These are phyloP conservation scores for Drosophila subpulchrella DNA, from an alignment of 1,140 invertebrate species.

Conservation along the genomic window DNA sequence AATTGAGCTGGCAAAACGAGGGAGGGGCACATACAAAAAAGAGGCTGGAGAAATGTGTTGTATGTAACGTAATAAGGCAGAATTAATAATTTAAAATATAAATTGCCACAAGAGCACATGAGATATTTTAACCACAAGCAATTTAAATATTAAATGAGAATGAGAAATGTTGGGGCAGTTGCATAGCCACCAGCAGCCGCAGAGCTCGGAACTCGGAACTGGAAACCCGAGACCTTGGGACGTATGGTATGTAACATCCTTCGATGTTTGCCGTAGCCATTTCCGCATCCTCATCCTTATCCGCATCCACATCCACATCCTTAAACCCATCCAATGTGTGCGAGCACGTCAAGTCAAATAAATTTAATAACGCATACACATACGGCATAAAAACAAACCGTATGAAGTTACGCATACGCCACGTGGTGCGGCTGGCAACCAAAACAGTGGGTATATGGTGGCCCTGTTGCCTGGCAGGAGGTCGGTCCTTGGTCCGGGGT, in stretches of 20 bases:
- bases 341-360: constrained; percentile 81
- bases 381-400: constrained; percentile 63
- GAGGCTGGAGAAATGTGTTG: constrained; percentile 10
- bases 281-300: constrained; percentile 17
- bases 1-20: constrained; percentile 38
- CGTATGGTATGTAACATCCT: constrained; percentile 15
- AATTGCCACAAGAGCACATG: constrained; percentile 77
- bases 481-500: background rate
- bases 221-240: constrained; percentile 21
- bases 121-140: constrained; percentile 83
- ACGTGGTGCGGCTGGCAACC: constrained; percentile 40
- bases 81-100: constrained; percentile 83
- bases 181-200: constrained; percentile 35
- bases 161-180: constrained; percentile 46
- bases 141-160: constrained; percentile 82
- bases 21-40: constrained; percentile 1
- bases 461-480: constrained; percentile 38
- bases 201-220: constrained; percentile 11
- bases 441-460: constrained; percentile 43
- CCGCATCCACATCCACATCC: no score
- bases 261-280: constrained; percentile 58
- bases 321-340: constrained; percentile 3
- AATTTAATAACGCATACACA: constrained; percentile 83
- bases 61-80: constrained; percentile 72
- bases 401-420: constrained; percentile 72